These are phyloP conservation scores for Eupithecia inturbata DNA, from an alignment of 2,888 invertebrate genomes.

Conservation along the genomic window DNA sequence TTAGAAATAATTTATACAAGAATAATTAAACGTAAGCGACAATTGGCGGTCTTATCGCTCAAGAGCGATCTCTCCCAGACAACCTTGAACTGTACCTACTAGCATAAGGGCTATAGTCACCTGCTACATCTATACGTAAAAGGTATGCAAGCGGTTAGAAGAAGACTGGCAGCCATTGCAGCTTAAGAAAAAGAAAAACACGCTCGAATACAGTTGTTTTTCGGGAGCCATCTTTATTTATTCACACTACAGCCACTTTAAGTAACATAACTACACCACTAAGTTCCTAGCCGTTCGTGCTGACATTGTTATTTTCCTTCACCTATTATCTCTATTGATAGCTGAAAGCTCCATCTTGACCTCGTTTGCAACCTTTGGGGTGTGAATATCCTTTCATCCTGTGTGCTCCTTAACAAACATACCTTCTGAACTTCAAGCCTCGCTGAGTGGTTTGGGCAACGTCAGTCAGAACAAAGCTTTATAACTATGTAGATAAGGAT, in stretches of 20 bases:
- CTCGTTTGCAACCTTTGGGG: neutral
- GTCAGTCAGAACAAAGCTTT: neutral
- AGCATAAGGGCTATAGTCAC: too few species aligned
- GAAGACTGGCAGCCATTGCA: neutral
- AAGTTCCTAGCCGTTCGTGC: neutral
- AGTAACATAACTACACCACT: neutral
- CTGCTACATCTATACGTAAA: neutral
- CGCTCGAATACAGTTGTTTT: neutral
- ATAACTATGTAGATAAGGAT: conserved; percentile 1
- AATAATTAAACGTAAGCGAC: too few species aligned
- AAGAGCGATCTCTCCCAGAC: too few species aligned
- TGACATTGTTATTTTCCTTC: neutral
- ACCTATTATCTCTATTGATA: neutral
- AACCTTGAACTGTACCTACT: too few species aligned
- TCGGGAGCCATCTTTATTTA: neutral
- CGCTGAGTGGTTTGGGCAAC: neutral
- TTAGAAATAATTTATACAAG: too few species aligned
- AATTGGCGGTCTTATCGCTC: too few species aligned
- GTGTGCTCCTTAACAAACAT: neutral
- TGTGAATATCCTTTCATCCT: conserved; percentile 4
- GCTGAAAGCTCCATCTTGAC: neutral
- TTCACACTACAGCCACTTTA: neutral
- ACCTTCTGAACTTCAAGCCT: neutral
- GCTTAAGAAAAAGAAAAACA: neutral
- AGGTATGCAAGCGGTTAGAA: neutral